Base-by-base conservation (phyloP, 1,140 invertebrate genomes). In the Zaprionus africanus region DNA sequence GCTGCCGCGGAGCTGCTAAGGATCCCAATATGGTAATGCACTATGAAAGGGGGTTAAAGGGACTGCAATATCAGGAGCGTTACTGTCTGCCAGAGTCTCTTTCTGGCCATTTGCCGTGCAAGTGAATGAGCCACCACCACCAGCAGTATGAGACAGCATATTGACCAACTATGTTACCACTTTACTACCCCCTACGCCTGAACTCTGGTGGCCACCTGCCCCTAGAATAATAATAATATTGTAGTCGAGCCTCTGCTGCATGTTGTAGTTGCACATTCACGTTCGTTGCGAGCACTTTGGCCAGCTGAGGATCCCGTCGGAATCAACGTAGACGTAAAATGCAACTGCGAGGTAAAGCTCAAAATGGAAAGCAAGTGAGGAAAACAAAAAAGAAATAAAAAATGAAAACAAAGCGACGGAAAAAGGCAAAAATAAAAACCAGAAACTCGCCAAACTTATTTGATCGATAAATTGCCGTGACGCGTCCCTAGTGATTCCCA, bases 401-500 rank as follows among this genome's bases (percentile, higher is more conserved):
- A 61, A 62, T 31, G 34, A 26, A 68, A 41, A 13, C 28, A n/a
- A 67, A 57, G 31, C 54, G 62, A 15, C 62, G 34, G 46, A 57
- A 56, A 43, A 46, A 46, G 41, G 49, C 78, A 77, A 63, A 56
- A 67, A 60, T 49, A 62, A 38, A 63, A n/a, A n/a, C n/a, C 53
- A 65, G 54, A 76, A 62, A 56, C 49, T 38, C 9, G 31, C 43
- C 58, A 67, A 76, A 70, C 36, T 81, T 88, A 88, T 88, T 88
- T 88, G 84, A 88, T 88, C 84, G 79, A 88, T 88, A 88, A 90
- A 79, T 74, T 70, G 56, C 62, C 84, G 54, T 78, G 58, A 78
- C 81, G 85, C 84, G 70, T 90, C 81, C 84, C 72, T 88, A 90
- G 84, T 90, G 85, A 88, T 81, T 81, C 63, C 60, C 38, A 54